Evolutionary conservation across 2,888 invertebrate genomes (phyloP), one percentile per base, ranked within the genome.

Genomic region (Hedya salicella): DNA sequence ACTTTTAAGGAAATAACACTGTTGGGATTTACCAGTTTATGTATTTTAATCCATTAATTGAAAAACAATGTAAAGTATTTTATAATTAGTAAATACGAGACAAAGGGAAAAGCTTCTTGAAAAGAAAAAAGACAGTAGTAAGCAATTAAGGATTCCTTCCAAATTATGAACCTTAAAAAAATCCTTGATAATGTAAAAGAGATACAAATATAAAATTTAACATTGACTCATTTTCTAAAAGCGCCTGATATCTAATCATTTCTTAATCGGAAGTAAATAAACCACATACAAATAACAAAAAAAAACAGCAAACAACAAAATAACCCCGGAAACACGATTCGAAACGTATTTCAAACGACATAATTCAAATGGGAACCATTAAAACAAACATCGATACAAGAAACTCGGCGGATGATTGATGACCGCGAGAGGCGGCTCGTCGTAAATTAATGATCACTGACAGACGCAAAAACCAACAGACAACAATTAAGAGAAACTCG

Each of bases 401-500:
- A 54, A 61, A 61, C 65, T 13, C 59, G 65, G 46, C 54, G 54
- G 48, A 61, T 66, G 66, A 66, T 66, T 66, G 66, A 66, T 66
- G 66, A 66, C 21, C 16, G 57, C 52, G 46, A 40, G 42, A 53
- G 65, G 59, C 48, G 42, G 57, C 49, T 17, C 40, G 56, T 56
- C 44, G 48, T 67, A 61, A 46, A 64, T 67, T 67, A 60, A 69
- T 65, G 67, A 65, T 57, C 63, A 49, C 63, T 19, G 60, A 53
- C 62, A 49, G 49, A 62, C 48, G 61, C 63, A 69, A 67, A 68
- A 64, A 48, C 54, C 50, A 49, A 57, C 60, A 69, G 60, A 63
- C 56, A 56, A 67, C 62, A 62, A 61, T 64, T 61, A 67, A 64
- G 68, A 65, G 68, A 64, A 67, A 67, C 67, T 49, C 46, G 56